These are phyloP conservation scores for Selene dorsalis DNA, from an alignment of 2,797 vertebrate species.

Conservation along the genomic window DNA sequence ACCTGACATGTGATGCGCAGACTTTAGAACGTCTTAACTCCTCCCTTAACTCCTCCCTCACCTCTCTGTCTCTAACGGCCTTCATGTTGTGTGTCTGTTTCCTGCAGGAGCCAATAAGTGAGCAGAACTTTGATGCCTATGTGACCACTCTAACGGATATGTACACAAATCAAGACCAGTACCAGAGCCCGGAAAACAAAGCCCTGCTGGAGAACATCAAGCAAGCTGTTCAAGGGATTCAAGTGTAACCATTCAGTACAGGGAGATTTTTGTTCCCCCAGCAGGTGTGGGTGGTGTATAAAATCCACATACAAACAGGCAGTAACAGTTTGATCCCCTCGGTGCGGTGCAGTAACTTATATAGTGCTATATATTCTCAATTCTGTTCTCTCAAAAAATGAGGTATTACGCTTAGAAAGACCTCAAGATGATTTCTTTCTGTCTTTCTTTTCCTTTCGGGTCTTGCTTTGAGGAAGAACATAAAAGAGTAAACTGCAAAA, in stretches of 20 bases:
- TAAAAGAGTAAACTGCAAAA: constrained; percentile 89
- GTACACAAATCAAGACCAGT: constrained; percentile 99
- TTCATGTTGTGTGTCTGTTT: constrained; percentile 31
- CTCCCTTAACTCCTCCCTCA: not conserved
- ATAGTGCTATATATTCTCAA: constrained; percentile 93
- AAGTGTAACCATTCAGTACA: constrained; percentile 91
- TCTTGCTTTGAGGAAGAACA: constrained; percentile 89
- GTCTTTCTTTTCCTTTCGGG: constrained; percentile 83
- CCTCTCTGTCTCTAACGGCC: constrained; percentile 1
- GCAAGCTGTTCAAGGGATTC: constrained; percentile 99
- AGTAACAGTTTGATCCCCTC: constrained; percentile 84
- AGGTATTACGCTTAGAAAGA: constrained; percentile 90
- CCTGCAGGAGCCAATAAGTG: constrained; percentile 96
- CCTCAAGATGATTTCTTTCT: constrained; percentile 81
- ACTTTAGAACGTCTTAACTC: not conserved
- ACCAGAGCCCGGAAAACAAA: constrained; percentile 99
- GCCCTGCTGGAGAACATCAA: constrained; percentile 99
- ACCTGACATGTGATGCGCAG: no score
- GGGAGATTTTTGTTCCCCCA: constrained; percentile 68
- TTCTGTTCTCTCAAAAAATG: constrained; percentile 87
- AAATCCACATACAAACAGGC: constrained; percentile 62
- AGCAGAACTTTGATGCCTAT: constrained; percentile 99
- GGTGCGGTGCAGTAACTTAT: constrained; percentile 91
- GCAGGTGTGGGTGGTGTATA: constrained; percentile 42
- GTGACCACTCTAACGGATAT: constrained; percentile 99